Percentiles rank a stretch among this genome's conserved stretches.
Conservation (phyloP, 2,888 invertebrate genomes). For the Malthinus seriepunctatus region DNA sequence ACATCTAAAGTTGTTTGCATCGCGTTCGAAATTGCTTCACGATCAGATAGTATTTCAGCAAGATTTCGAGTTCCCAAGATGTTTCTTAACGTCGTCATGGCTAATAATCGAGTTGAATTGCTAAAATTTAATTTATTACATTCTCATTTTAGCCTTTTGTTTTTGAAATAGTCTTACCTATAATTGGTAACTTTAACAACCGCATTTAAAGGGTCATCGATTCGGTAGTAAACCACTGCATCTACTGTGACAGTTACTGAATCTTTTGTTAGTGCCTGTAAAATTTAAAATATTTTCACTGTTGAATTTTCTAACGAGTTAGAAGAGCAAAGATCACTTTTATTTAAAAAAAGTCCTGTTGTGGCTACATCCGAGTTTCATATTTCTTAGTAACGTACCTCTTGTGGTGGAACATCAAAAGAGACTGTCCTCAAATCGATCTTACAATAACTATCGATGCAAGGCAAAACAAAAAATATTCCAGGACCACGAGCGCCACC, state of each 20-base stretch:
- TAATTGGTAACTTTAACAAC: constrained; percentile 76
- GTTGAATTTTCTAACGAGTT: no score
- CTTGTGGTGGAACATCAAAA: constrained; percentile 96
- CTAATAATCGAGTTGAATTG: constrained; percentile 79
- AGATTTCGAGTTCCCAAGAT: constrained; percentile 91
- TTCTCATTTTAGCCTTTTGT: neutral
- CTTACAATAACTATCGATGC: constrained; percentile 90
- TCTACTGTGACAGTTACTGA: constrained; percentile 94
- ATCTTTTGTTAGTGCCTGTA: constrained; percentile 85
- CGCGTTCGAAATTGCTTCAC: constrained; percentile 87
- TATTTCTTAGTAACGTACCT: constrained; percentile 63
- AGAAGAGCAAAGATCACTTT: no score
- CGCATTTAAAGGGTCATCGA: constrained; percentile 77
- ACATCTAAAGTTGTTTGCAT: constrained; percentile 87
- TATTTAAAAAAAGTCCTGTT: no score
- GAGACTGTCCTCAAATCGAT: constrained; percentile 93
- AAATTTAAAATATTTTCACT: neutral
- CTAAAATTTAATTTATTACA: constrained; percentile 59
- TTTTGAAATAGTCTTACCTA: constrained; percentile 55
- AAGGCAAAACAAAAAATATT: constrained; percentile 92
- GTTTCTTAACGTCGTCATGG: constrained; percentile 85
- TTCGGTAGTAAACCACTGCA: constrained; percentile 84
- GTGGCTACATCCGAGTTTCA: no score
- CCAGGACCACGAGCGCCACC: constrained; percentile 84
- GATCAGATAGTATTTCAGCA: constrained; percentile 87